phyloP scores from a whole-genome alignment of 2,797 vertebrate genomes.

The Hoplostethus atlanticus region DNA sequence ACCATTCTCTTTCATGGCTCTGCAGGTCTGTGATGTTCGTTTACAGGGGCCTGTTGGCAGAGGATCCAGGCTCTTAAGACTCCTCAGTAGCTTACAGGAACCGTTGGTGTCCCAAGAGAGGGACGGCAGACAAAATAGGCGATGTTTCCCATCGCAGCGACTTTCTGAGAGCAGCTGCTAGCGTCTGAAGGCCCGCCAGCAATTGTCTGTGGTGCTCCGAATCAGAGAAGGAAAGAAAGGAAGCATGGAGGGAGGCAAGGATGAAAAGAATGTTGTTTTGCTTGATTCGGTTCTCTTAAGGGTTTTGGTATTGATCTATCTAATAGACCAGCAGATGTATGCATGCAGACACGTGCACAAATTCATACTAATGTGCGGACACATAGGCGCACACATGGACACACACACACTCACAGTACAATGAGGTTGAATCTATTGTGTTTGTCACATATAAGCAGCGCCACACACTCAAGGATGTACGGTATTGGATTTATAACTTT shows the following conservation, averaged over 20 bases:
- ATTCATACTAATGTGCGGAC: slow-evolving; percentile 30
- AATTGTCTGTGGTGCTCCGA: slow-evolving; percentile 50
- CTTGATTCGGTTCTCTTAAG: slow-evolving; percentile 51
- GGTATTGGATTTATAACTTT: slow-evolving; percentile 30
- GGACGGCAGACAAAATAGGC: slow-evolving; percentile 83
- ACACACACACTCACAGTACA: slow-evolving; percentile 22
- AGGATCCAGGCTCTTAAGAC: slow-evolving; percentile 55
- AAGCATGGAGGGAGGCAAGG: slow-evolving; percentile 24
- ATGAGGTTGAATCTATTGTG: slow-evolving; percentile 28
- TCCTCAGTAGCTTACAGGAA: slow-evolving; percentile 60
- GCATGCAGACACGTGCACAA: slow-evolving; percentile 26
- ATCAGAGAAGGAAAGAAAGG: slow-evolving; percentile 42
- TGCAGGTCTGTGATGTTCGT: slow-evolving; percentile 66
- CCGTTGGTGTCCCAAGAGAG: slow-evolving; percentile 63
- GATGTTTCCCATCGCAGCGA: slow-evolving; percentile 66
- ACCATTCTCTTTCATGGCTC: slow-evolving; percentile 61
- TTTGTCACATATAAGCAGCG: slow-evolving; percentile 28
- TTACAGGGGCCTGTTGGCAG: slow-evolving; percentile 58
- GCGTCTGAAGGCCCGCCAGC: slow-evolving; percentile 73
- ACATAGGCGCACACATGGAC: slow-evolving; percentile 22
- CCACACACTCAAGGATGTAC: slow-evolving; percentile 52
- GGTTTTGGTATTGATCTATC: slow-evolving; percentile 60
- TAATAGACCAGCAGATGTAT: slow-evolving; percentile 37
- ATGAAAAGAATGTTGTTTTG: slow-evolving; percentile 50
- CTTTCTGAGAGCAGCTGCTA: slow-evolving; percentile 82